phyloP scores from a whole-genome alignment of 2,797 vertebrate genomes.

The Liparis tanakae region DNA sequence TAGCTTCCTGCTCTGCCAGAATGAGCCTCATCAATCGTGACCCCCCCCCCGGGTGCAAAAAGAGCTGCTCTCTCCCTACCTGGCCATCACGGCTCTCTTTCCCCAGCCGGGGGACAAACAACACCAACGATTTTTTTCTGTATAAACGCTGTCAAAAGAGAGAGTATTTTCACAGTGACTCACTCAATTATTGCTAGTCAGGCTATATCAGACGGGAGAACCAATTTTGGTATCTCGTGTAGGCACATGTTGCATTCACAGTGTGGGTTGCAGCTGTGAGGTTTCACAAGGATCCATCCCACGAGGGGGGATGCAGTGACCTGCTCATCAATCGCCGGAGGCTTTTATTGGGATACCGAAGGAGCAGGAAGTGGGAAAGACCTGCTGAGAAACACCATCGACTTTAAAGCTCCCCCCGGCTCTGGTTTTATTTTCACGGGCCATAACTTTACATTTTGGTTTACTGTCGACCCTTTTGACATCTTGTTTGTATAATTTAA shows the following conservation, averaged over 20 bases:
- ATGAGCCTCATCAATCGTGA: conserved; percentile 76
- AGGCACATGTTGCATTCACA: conserved; percentile 8
- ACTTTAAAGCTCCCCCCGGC: not conserved
- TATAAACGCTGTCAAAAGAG: conserved; percentile 4
- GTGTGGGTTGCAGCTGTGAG: not conserved
- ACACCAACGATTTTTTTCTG: not conserved
- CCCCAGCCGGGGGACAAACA: conserved; percentile 20
- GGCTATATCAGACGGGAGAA: not conserved
- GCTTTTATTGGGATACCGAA: conserved; percentile 9
- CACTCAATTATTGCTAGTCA: not conserved
- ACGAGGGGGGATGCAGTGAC: conserved; percentile 5
- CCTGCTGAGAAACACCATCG: not conserved
- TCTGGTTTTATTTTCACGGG: not conserved
- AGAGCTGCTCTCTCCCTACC: conserved; percentile 58
- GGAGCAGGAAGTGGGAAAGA: not conserved
- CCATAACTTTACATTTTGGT: not conserved
- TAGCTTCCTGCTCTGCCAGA: conserved; percentile 79
- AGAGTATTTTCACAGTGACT: conserved; percentile 11
- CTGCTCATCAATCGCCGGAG: not conserved
- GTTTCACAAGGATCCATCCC: conserved; percentile 19
- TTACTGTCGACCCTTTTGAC: not conserved
- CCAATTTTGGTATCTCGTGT: not conserved
- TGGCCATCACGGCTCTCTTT: conserved; percentile 48
- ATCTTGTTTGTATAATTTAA: not conserved
- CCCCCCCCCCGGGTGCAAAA: conserved; percentile 45